Base-by-base conservation (phyloP, 2,888 invertebrate genomes). In the Ganaspis brasiliensis region DNA sequence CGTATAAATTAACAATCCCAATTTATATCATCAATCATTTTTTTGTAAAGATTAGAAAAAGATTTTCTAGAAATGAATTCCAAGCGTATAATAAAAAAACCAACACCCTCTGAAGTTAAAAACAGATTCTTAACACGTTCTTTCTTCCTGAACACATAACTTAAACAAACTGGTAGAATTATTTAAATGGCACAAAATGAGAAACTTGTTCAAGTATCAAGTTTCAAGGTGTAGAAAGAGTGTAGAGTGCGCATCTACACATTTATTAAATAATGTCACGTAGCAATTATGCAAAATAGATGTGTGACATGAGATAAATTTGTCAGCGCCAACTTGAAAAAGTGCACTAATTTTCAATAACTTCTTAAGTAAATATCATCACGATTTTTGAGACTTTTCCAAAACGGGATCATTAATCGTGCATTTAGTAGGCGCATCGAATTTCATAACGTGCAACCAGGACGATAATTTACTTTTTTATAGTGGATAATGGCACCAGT, bases 381-480 rank as follows among this genome's bases (percentile, higher is more conserved):
- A 40, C 8, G 14, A 19, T 31, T 40, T 59, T 67, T 45, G n/a
- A 8, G 8, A n/a, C 21, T 45, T n/a, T 67, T 45, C 21, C 24
- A 45, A 21, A 67, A 21, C 21, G 21, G 31, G 31, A 21, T 24
- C 24, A 67, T 67, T 67, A 67, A 45, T 67, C 24, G 40, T 40
- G 21, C 14, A 40, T 6, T 40, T 40, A n/a, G 40, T 40, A 40
- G 24, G 40, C 45, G 63, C n/a, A n/a, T 45, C 63, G 24, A 67
- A 67, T 67, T 67, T 67, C 24, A 45, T 45, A 45, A 45, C 37
- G 63, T 67, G 63, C 21, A 40, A 40, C 63, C 14, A 67, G 40
- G 63, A 21, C 45, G 63, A 45, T 67, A 67, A 67, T 67, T 67
- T 40, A 67, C 12, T 40, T 67, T 67, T 67, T 67, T 67, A 67